phyloP scores from a whole-genome alignment of 2,113 vertebrate genomes.

The Aspidoscelis tigris region DNA sequence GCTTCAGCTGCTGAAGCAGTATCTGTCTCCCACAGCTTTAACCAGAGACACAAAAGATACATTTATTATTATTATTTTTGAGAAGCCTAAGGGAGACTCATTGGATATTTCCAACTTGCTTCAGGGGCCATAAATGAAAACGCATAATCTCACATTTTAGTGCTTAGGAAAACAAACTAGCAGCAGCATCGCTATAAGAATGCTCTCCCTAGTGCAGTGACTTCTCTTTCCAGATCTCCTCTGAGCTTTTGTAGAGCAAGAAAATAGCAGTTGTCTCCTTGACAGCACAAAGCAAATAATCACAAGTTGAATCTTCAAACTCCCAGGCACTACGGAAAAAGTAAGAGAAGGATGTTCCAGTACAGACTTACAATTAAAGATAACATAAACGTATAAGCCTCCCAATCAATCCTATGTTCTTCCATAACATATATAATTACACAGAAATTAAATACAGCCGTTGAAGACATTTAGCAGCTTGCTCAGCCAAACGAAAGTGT shows the following conservation, averaged over 20 bases:
- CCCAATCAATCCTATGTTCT: neutral
- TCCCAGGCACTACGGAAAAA: neutral
- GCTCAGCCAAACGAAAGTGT: neutral
- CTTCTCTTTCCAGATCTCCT: neutral
- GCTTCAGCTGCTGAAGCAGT: neutral
- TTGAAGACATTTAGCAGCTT: neutral
- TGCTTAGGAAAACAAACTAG: neutral
- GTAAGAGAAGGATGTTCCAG: neutral
- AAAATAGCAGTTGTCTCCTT: neutral
- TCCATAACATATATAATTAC: neutral
- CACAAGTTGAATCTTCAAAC: neutral
- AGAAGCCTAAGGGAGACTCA: neutral
- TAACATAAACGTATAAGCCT: neutral
- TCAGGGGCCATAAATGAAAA: neutral
- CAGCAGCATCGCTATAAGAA: neutral
- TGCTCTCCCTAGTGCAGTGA: conserved; percentile 8
- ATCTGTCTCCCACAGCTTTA: neutral
- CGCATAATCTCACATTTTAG: neutral
- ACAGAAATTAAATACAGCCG: fast-evolving
- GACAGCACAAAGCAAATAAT: neutral
- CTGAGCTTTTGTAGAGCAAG: conserved; percentile 21
- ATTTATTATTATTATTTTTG: neutral
- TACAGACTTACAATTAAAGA: conserved; percentile 8
- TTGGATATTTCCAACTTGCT: neutral
- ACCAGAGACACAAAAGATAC: conserved; percentile 20